phyloP scores from a whole-genome alignment of 92 coral and sea anemone genomes.

The Muricea muricata region DNA sequence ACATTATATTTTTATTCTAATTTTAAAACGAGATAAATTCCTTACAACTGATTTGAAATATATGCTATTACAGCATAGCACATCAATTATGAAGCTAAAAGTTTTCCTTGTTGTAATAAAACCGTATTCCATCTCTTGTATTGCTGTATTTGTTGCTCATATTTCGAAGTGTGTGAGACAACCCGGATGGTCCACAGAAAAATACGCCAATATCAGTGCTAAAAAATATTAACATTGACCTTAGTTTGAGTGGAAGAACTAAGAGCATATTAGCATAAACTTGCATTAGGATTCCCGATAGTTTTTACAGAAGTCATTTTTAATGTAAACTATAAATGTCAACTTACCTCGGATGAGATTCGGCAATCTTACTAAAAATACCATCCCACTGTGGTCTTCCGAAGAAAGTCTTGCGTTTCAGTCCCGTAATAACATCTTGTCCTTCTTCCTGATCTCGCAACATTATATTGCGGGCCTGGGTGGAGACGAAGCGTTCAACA shows the following conservation, averaged over 20 bases:
- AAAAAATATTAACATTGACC: too few relatives aligned
- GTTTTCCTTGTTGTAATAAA: slow-evolving; percentile 85
- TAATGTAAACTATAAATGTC: background rate
- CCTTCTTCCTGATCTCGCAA: slow-evolving; percentile 11
- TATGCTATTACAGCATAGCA: background rate
- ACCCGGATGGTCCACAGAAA: slow-evolving; percentile 88
- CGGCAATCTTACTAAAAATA: slow-evolving; percentile 76
- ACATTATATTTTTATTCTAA: too few relatives aligned
- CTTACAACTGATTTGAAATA: too few relatives aligned
- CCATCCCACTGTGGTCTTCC: slow-evolving; percentile 92
- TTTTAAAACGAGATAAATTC: too few relatives aligned
- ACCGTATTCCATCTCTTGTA: slow-evolving; percentile 68
- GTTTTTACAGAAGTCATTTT: too few relatives aligned
- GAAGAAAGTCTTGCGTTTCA: slow-evolving; percentile 81
- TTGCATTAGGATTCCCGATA: too few relatives aligned
- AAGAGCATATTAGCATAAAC: too few relatives aligned
- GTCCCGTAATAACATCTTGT: slow-evolving; percentile 78
- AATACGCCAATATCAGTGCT: slow-evolving; percentile 87
- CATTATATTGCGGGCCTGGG: slow-evolving; percentile 66
- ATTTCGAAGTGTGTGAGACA: slow-evolving; percentile 80
- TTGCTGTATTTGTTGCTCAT: slow-evolving; percentile 75
- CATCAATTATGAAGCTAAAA: slow-evolving; percentile 38
- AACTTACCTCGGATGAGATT: slow-evolving; percentile 71
- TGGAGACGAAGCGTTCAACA: background rate
- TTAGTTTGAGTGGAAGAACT: too few relatives aligned